Evolutionary conservation across 2,888 invertebrate species (phyloP).

Genomic region (Apodemia zela): DNA sequence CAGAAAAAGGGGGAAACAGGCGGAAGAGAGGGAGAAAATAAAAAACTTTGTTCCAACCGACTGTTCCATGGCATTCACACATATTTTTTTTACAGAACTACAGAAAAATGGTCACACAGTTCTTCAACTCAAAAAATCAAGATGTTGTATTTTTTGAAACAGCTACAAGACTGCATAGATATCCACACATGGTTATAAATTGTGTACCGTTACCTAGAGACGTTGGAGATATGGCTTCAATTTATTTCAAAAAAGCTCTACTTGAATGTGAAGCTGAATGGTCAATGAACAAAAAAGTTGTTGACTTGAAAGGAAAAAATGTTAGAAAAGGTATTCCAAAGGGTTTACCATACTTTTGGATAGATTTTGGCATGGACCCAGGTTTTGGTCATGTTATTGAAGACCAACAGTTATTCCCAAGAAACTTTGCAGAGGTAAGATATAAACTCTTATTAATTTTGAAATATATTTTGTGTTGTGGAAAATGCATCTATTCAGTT

Average conservation of each 20-base stretch:
- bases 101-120: conserved; percentile 87
- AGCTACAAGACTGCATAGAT: conserved; percentile 85
- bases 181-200: conserved; percentile 92
- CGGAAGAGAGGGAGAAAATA: too few relatives aligned
- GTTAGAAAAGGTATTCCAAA: conserved; percentile 92
- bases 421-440: conserved; percentile 92
- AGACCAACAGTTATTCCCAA: conserved; percentile 92
- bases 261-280: conserved; percentile 97
- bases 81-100: conserved; percentile 78
- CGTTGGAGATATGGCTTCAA: conserved; percentile 92
- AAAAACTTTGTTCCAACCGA: too few relatives aligned
- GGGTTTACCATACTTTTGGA: conserved; percentile 96
- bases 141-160: conserved; percentile 96
- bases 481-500: background rate
- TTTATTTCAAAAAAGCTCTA: conserved; percentile 99
- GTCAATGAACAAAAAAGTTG: conserved; percentile 94
- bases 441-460: background rate
- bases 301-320: conserved; percentile 81
- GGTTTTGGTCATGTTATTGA: conserved; percentile 99
- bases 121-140: conserved; percentile 86
- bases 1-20: too few relatives aligned
- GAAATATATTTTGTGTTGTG: background rate
- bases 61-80: too few relatives aligned
- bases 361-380: conserved; percentile 93
- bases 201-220: conserved; percentile 93